Conservation (phyloP, 2,888 invertebrate genomes). For the Hyposoter didymator region DNA sequence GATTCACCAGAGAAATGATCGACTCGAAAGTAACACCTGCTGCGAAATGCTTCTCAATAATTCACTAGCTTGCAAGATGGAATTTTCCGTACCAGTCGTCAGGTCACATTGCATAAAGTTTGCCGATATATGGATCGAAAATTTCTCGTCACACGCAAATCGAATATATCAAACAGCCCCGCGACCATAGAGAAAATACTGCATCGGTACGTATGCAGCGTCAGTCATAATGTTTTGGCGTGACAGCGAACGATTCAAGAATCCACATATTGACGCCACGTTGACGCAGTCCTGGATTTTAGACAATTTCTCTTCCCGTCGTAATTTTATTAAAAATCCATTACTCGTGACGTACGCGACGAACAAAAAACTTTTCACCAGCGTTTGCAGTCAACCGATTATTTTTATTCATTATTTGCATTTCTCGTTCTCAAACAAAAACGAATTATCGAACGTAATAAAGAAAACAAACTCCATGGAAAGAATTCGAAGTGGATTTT, state of each 20-base stretch:
- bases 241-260: constrained; percentile 66
- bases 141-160: constrained; percentile 66
- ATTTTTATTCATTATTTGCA: not conserved
- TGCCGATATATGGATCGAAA: constrained; percentile 58
- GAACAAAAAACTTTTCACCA: not conserved
- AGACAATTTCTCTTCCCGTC: constrained; percentile 4
- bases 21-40: not conserved
- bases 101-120: constrained; percentile 12
- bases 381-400: not conserved
- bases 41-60: constrained; percentile 3
- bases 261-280: constrained; percentile 23
- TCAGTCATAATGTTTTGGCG: constrained; percentile 67
- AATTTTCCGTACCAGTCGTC: constrained; percentile 59
- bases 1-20: not conserved
- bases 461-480: not conserved
- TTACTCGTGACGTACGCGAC: not conserved
- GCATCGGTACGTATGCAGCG: constrained; percentile 44
- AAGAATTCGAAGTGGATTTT: not conserved
- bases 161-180: constrained; percentile 45
- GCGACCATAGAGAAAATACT: not conserved
- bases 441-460: not conserved
- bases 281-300: constrained; percentile 2
- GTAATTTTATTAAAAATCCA: constrained; percentile 4
- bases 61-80: not conserved
- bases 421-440: not conserved